A percentile compares a stretch with the other conserved stretches of the same genome.
phyloP scores from a whole-genome alignment of 2,888 invertebrate species.

The Lissonota sp. region DNA sequence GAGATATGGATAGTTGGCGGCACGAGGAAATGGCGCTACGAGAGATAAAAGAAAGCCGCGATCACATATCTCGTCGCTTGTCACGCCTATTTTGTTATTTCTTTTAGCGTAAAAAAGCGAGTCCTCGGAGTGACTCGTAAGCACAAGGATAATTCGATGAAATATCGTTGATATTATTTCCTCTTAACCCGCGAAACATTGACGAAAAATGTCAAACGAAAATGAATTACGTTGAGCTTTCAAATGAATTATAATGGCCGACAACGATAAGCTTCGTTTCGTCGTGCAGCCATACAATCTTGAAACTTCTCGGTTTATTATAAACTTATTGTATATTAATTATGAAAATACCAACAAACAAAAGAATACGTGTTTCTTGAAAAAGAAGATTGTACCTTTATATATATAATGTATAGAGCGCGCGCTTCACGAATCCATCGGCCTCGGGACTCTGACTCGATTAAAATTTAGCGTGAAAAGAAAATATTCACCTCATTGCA shows the following conservation, averaged over 20 bases:
- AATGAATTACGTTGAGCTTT: no score
- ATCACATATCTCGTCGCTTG: not conserved
- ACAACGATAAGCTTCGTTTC: not conserved
- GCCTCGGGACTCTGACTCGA: slow-evolving; percentile 41
- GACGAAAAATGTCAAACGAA: no score
- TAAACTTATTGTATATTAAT: slow-evolving; percentile 82
- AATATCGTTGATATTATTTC: no score
- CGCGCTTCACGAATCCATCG: slow-evolving; percentile 65
- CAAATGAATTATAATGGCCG: no score
- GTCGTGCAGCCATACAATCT: slow-evolving; percentile 40
- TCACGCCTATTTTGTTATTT: slow-evolving; percentile 1
- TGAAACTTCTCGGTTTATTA: slow-evolving; percentile 65
- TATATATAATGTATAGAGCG: slow-evolving; percentile 74
- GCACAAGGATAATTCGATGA: not conserved
- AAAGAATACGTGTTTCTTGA: slow-evolving; percentile 71
- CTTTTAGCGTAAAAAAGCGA: slow-evolving; percentile 1
- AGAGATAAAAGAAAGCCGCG: not conserved
- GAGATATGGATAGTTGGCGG: slow-evolving; percentile 37
- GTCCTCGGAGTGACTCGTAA: not conserved
- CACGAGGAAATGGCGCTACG: slow-evolving; percentile 38
- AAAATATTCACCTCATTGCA: slow-evolving; percentile 35
- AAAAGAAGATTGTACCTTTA: slow-evolving; percentile 77
- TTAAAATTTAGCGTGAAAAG: slow-evolving; percentile 19
- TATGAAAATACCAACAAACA: slow-evolving; percentile 64
- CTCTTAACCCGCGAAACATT: no score